Base-by-base conservation (phyloP, 64 coral and sea anemone species). In the Montipora foliosa region DNA sequence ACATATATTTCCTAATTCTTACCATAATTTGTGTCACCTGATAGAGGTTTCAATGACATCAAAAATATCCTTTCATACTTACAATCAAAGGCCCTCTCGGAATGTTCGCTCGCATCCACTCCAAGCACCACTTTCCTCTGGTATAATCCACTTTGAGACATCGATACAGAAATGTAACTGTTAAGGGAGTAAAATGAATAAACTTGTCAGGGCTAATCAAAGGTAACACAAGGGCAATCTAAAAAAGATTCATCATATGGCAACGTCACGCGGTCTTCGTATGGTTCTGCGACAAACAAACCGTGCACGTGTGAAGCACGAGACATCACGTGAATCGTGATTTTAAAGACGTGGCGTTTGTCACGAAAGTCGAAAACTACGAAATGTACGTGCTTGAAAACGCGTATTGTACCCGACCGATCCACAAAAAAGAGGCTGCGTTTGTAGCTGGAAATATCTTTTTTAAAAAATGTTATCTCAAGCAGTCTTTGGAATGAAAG, bases 71-170 rank as follows among this genome's bases (percentile, higher is more conserved):
- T 78, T 78, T 49, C 13, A 2, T 49, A 78, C 82, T 86, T 71
- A 86, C 66, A 86, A 8, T 86, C 62, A 49, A 86, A 86, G 21
- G 64, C 82, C 47, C 82, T 16, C 17, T 47, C 37, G n/a, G 62
- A 71, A 14, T 86, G 82, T 6, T 86, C 44, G n/a, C 82, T 86
- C 0, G 17, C 44, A 86, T 86, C 82, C 46, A 86, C 82, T 21
- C 82, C 62, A 0, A 86, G n/a, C 17, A 86, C 82, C 20, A 86
- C 5, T 7, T 50, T 69, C 17, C 82, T 70, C 47, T 71, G 62
- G 52, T 58, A 14, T 51, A 47, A 49, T 72, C 3, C 66, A 8
- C 46, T 86, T 11, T 67, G 16, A 47, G 17, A 14, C 81, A 67
- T 84, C 37, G 17, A 10, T 67, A 12, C 61, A 13, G 25, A 67